These are phyloP conservation scores for Ooceraea biroi DNA, from an alignment of 1,140 invertebrate genomes.

Conservation along the genomic window DNA sequence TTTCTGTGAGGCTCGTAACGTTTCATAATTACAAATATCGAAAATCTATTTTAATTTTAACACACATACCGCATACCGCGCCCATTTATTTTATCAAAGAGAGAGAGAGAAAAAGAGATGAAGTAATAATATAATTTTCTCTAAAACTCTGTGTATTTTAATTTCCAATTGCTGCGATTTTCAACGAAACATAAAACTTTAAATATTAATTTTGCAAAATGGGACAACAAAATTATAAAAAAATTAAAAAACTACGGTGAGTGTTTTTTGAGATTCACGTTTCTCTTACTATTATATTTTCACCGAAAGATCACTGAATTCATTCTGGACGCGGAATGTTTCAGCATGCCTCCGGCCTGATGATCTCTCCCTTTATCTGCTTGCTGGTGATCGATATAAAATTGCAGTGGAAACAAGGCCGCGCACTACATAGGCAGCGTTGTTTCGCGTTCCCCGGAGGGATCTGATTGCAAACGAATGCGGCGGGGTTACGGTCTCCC, in stretches of 20 bases:
- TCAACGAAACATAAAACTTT: not conserved
- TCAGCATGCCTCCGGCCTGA: conserved; percentile 2
- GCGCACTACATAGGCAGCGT: conserved; percentile 34
- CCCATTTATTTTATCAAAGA: too few relatives aligned
- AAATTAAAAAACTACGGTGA: too few relatives aligned
- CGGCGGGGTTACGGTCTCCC: conserved; percentile 79
- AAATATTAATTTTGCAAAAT: not conserved
- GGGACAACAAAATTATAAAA: not conserved
- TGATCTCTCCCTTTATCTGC: conserved; percentile 7
- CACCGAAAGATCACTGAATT: not conserved
- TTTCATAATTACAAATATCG: not conserved
- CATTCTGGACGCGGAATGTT: conserved; percentile 1
- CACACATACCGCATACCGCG: too few relatives aligned
- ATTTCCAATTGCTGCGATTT: not conserved
- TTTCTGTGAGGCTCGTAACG: not conserved
- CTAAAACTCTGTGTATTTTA: not conserved
- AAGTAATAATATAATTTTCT: not conserved
- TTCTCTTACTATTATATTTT: not conserved
- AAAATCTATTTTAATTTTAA: not conserved
- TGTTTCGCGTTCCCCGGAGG: conserved; percentile 79
- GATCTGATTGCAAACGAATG: conserved; percentile 82
- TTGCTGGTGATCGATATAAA: conserved; percentile 49
- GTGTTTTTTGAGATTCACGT: too few relatives aligned
- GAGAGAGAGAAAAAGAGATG: too few relatives aligned
- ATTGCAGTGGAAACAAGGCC: conserved; percentile 60